Base-by-base conservation (phyloP, 2,113 vertebrate genomes). In the Leptobrachium ailaonicum region DNA sequence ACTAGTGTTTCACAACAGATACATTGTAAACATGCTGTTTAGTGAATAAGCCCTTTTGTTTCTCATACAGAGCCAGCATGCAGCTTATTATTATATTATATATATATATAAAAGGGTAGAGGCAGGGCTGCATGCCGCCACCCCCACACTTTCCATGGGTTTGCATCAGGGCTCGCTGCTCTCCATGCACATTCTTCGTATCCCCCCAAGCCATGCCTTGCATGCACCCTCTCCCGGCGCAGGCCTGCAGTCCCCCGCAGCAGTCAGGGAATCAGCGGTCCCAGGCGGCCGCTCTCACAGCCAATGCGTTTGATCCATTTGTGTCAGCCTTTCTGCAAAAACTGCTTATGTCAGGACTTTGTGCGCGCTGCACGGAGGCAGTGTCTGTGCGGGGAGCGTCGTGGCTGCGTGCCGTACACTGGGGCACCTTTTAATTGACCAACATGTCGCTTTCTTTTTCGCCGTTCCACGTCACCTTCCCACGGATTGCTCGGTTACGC, bases 311-410 rank as follows among this genome's bases (percentile, higher is more conserved):
- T 71, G 68, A 71, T 71, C 68, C 68, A 71, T 71, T 71, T 71
- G 45, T 69, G 68, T 71, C 68, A 71, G 44, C 43, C 68, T 50
- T 71, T 71, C 68, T 71, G 45, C 68, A 47, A 71, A 45, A 71
- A 71, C 12, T 71, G 68, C 68, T 71, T 47, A 9, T 41, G 43
- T 71, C 68, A 71, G 68, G 5, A 71, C n/a, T 32, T 71, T 71
- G 68, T 50, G 44, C 32, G 44, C 32, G 68, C 68, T 50, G 68
- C 47, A 50, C 68, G 20, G 45, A 44, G 68, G 50, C 47, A 50
- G 68, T 50, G 44, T 47, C 20, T 71, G 50, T 71, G 32, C 43
- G 50, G 2, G 68, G 43, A 71, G 3, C 9, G 56, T 12, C 9
- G 13, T 60, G 56, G 3, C 9, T 12, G 11, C 11, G 56, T 60